A percentile compares a stretch with the other conserved stretches of the same genome.
Evolutionary conservation across 2,888 invertebrate genomes (phyloP).

Genomic region (Mythimna albipuncta): DNA sequence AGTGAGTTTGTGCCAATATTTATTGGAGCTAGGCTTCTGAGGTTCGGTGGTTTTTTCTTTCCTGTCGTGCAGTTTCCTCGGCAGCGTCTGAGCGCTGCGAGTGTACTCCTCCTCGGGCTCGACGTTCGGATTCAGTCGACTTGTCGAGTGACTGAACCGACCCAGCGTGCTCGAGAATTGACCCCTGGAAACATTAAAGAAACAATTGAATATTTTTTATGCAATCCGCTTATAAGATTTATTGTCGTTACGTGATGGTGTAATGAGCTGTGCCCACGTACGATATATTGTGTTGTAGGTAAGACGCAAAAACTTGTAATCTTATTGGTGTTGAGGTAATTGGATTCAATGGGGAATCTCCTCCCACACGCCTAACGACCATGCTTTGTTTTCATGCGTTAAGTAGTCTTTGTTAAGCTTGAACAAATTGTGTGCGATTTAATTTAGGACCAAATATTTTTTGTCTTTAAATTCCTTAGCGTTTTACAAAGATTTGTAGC

Average conservation of each 20-base stretch:
- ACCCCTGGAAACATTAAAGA: slow-evolving; percentile 90
- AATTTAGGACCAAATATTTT: slow-evolving; percentile 6
- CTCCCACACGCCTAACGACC: slow-evolving; percentile 82
- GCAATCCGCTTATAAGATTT: slow-evolving; percentile 69
- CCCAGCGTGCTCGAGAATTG: slow-evolving; percentile 94
- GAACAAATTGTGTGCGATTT: slow-evolving; percentile 33
- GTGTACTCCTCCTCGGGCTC: slow-evolving; percentile 88
- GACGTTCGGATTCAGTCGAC: slow-evolving; percentile 92
- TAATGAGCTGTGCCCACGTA: slow-evolving; percentile 81
- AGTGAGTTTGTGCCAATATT: slow-evolving; percentile 88
- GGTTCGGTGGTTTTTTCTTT: slow-evolving; percentile 84
- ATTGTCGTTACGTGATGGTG: slow-evolving; percentile 73
- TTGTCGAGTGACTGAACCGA: slow-evolving; percentile 95
- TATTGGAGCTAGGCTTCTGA: slow-evolving; percentile 83
- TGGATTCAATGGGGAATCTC: slow-evolving; percentile 85
- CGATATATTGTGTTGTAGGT: slow-evolving; percentile 76
- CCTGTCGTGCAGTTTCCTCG: slow-evolving; percentile 91
- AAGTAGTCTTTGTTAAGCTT: slow-evolving; percentile 66
- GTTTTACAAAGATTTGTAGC: slow-evolving; percentile 3
- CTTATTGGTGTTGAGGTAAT: slow-evolving; percentile 81
- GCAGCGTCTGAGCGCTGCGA: slow-evolving; percentile 94
- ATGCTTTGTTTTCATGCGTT: slow-evolving; percentile 82
- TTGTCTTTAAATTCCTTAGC: not conserved
- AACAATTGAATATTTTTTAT: slow-evolving; percentile 69
- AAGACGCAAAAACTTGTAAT: slow-evolving; percentile 83